phyloP scores from a whole-genome alignment of 2,113 vertebrate species.

The Guaruba guarouba region DNA sequence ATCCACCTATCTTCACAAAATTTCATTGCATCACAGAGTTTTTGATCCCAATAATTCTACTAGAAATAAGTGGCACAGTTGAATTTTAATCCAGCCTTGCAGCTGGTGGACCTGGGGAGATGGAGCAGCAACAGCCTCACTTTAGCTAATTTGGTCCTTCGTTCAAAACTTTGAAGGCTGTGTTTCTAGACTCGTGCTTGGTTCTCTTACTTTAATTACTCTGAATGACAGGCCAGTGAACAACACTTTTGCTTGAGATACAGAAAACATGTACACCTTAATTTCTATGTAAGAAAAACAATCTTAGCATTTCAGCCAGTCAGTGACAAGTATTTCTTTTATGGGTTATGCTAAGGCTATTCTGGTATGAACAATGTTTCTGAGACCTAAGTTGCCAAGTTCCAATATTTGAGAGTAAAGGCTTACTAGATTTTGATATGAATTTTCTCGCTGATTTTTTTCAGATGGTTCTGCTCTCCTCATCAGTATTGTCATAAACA shows the following conservation, averaged over 20 bases:
- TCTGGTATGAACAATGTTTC: not conserved
- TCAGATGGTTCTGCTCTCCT: not conserved
- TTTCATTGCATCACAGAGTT: not conserved
- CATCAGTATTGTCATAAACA: not conserved
- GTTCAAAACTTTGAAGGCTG: not conserved
- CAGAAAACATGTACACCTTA: not conserved
- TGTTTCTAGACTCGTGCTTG: not conserved
- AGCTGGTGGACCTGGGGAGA: not conserved
- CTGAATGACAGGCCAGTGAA: not conserved
- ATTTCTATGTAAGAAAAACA: not conserved
- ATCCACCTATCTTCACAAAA: not conserved
- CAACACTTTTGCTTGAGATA: not conserved
- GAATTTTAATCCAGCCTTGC: not conserved
- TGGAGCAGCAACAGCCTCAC: not conserved
- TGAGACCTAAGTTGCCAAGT: not conserved
- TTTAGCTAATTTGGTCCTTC: not conserved
- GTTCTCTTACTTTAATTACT: not conserved
- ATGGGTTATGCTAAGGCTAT: not conserved
- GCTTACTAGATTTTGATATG: not conserved
- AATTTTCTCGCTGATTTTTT: not conserved
- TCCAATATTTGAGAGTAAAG: not conserved
- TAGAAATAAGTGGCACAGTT: not conserved
- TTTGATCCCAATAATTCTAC: not conserved
- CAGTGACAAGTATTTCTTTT: not conserved
- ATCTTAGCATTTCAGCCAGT: not conserved